Evolutionary conservation across 2,888 invertebrate genomes (phyloP), one percentile per base, ranked within the genome.

Genomic region (Camponotus fellah): DNA sequence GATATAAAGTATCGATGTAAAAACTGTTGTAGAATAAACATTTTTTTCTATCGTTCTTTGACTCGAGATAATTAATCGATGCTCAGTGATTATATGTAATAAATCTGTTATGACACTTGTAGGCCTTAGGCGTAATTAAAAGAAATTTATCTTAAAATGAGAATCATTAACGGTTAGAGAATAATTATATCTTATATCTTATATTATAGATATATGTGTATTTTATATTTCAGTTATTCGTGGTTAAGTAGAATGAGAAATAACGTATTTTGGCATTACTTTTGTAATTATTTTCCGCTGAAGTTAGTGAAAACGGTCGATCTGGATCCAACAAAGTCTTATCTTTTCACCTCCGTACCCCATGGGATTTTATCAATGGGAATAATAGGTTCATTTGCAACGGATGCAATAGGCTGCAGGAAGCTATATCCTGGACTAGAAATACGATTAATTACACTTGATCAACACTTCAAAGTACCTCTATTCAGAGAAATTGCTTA

Each of bases 341-440:
- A 99, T 93, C 95, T 99, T 32, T 96, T 98, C 85, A 98, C 98
- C 8, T 96, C 97, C 84, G 99, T 98, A 95, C 99, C 99, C 0
- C 99, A 99, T 95, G 99, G 99, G 1, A 96, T 99, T 0, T 95
- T 99, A 26, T 97, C 97, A 69, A 96, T 97, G 37, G 98, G 99
- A 0, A 96, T 97, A 0, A 97, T 98, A 89, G 96, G 96, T 0
- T 97, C 97, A 62, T 98, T 99, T 95, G 97, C 96, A 0, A 97
- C 98, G 0, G 97, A 97, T 71, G 96, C 96, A 3, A 93, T 96
- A 0, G 95, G 94, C 93, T 95, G 96, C 89, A 92, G 94, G 60
- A 94, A 95, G 85, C 86, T 96, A 0, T 97, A 96, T 90, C 97
- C 97, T 0, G 96, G 97, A 3, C 94, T 97, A 91, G 95, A 95